phyloP scores from a whole-genome alignment of 2,113 vertebrate genomes.

The Elephantulus edwardii region DNA sequence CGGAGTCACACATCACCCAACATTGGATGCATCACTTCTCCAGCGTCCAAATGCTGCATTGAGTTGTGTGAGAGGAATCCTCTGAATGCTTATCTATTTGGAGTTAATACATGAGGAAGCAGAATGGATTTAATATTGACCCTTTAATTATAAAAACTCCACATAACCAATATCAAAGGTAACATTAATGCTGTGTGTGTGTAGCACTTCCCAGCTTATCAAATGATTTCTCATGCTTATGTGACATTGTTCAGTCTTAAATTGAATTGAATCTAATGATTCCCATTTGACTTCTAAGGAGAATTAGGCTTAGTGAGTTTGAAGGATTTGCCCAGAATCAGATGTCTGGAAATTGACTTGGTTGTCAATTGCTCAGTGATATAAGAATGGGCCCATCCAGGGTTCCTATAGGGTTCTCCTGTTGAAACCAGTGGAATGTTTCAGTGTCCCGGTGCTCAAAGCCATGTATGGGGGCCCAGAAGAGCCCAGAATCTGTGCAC shows the following conservation, averaged over 20 bases:
- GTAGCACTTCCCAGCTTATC: accelerated
- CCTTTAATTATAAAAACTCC: neutral
- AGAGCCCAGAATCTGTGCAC: neutral
- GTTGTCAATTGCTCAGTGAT: neutral
- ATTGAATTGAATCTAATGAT: neutral
- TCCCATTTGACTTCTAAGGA: neutral
- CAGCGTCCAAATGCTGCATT: neutral
- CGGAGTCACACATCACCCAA: neutral
- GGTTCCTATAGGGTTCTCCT: neutral
- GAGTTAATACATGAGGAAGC: neutral
- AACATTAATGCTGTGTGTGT: neutral
- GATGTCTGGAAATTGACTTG: neutral
- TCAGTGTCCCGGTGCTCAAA: neutral
- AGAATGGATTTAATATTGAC: neutral
- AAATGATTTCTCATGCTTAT: neutral
- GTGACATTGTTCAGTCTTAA: neutral
- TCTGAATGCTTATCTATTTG: neutral
- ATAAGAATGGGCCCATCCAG: neutral
- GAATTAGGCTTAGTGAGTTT: neutral
- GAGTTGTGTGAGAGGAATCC: neutral
- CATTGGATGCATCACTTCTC: neutral
- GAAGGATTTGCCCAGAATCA: neutral
- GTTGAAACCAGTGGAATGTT: neutral
- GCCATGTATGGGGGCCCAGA: neutral
- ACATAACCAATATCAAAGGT: accelerated